Conservation (phyloP, 2,113 vertebrate species). For the Vanacampus margaritifer region DNA sequence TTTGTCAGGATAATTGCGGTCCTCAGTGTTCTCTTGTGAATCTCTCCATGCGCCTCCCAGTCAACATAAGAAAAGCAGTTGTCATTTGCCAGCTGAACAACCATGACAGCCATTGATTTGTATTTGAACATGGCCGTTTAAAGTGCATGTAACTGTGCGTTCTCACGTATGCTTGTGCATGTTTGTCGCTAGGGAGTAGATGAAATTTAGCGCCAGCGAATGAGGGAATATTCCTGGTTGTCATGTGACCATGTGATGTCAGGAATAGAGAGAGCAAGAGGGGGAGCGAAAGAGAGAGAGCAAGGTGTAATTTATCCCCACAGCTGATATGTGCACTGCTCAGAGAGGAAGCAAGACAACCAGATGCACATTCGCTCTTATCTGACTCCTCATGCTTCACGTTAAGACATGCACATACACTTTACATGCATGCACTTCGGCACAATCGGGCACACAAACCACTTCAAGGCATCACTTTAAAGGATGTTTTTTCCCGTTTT, state of each 20-base stretch:
- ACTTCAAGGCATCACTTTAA: conserved; percentile 25
- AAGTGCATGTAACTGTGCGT: conserved; percentile 3
- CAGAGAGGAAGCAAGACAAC: conserved; percentile 59
- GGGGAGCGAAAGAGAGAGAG: conserved; percentile 46
- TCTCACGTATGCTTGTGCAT: conserved; percentile 15
- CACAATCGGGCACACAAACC: conserved; percentile 16
- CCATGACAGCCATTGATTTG: conserved; percentile 38
- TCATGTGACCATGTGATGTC: conserved; percentile 70
- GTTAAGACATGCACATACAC: conserved; percentile 30
- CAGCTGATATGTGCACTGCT: conserved; percentile 67
- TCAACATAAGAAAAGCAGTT: conserved; percentile 33
- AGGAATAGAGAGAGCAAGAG: conserved; percentile 50
- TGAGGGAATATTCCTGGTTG: conserved; percentile 55
- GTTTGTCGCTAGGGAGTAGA: conserved; percentile 49
- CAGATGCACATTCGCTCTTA: conserved; percentile 43
- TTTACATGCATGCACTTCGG: conserved; percentile 17
- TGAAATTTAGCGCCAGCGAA: conserved; percentile 60
- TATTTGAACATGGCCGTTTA: not conserved
- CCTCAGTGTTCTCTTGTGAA: conserved; percentile 13
- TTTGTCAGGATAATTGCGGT: conserved; percentile 14
- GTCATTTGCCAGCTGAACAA: conserved; percentile 37
- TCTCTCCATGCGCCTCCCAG: conserved; percentile 23
- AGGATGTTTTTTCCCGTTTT: conserved; percentile 13
- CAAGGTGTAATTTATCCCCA: conserved; percentile 73
- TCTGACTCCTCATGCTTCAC: conserved; percentile 23